Base-by-base conservation (phyloP, 2,888 invertebrate species). In the Pedicia rivosa region DNA sequence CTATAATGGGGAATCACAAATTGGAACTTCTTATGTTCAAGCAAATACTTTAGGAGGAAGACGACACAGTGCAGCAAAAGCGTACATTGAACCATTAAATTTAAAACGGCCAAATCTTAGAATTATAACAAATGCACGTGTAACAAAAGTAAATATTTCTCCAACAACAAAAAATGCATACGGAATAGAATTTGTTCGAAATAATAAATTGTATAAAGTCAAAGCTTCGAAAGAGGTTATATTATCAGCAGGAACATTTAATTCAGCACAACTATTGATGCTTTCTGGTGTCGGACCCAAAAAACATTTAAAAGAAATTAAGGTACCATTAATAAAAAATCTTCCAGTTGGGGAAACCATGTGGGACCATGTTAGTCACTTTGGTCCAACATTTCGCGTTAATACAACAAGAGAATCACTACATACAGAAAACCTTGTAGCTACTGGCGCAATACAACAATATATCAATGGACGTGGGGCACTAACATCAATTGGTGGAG, bases 1-100 rank as follows among this genome's bases (percentile, higher is more conserved):
- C 51, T 78, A 80, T 51, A 79, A 78, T 48, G 69, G 68, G 0
- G 66, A 69, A 19, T 57, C 68, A 5, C 68, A 70, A 47, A 50
- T 74, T 44, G 80, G 80, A 3, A 78, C 74, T 22, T 71, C 72
- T 1, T 70, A 67, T 47, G 68, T 78, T 1, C 78, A 81, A 56
- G 65, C 69, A 1, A 77, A 66, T 1, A 65, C 67, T 1, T 57
- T 55, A 26, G 55, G 63, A 24, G 81, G 81, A 0, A 63, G 62
- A 1, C 64, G 86, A 24, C 69, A 72, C 43, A 78, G 77, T 47
- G 67, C 73, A 1, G 75, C 75, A 6, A 72, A 69, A 47, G 68
- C 71, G 1, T 80, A 72, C 47, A 59, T 80, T 2, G 65, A 72
- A 38, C 68, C 70, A 7, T 64, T 74, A 46, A 47, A 53, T 1